A percentile compares a stretch with the other conserved stretches of the same genome.
These are phyloP conservation scores for Plectus sambesii DNA, from an alignment of 1,140 invertebrate species.

Conservation along the genomic window DNA sequence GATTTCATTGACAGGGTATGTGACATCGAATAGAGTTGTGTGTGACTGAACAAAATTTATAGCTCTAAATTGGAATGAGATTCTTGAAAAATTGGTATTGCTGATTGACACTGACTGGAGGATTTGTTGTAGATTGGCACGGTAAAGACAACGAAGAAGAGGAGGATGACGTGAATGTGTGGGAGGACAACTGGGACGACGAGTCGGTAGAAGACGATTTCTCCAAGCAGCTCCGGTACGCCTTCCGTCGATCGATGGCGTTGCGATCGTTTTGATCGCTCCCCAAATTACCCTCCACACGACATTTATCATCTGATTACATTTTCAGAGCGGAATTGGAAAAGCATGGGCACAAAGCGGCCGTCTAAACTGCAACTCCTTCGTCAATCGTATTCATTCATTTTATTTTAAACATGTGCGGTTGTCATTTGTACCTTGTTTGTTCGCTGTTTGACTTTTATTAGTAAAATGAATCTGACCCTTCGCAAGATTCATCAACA, in stretches of 20 bases:
- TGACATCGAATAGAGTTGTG: no score
- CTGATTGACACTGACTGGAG: constrained; percentile 12
- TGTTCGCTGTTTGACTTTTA: no score
- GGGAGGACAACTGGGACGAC: constrained; percentile 99
- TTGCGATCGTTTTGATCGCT: constrained; percentile 9
- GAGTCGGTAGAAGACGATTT: constrained; percentile 97
- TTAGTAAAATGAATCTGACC: no score
- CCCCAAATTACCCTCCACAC: constrained; percentile 3
- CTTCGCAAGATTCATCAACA: no score
- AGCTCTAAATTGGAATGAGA: constrained; percentile 7
- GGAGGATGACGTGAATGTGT: constrained; percentile 84
- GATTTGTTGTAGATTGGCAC: constrained; percentile 65
- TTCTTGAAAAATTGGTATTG: background rate
- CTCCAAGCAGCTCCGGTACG: constrained; percentile 73
- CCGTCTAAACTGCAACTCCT: constrained; percentile 28
- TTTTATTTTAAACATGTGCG: background rate
- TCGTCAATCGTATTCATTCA: constrained; percentile 1
- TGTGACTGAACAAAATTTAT: background rate
- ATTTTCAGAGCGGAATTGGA: constrained; percentile 46
- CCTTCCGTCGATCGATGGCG: constrained; percentile 4
- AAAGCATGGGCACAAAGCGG: constrained; percentile 48
- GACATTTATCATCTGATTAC: constrained; percentile 3
- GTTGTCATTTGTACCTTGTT: background rate
- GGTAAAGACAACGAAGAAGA: constrained; percentile 66
- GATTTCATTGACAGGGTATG: no score